Base-by-base conservation (phyloP, 2,797 vertebrate genomes). In the Chiroxiphia lanceolata region DNA sequence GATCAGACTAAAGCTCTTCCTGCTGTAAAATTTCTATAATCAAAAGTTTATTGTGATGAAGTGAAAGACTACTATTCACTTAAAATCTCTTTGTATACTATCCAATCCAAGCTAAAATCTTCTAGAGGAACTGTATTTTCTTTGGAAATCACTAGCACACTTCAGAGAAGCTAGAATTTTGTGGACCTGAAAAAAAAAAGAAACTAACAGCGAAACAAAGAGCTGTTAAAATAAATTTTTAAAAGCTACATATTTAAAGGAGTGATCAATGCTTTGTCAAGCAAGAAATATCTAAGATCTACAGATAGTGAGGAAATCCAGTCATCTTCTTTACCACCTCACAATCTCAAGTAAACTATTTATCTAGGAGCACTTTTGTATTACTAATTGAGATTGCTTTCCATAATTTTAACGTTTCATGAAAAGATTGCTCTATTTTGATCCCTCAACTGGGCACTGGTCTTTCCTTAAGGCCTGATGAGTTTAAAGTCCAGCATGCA, bases 391-490 rank as follows among this genome's bases (percentile, higher is more conserved):
- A 80, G 69, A 77, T 47, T 89, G 65, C 54, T 90, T 92, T 87
- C 89, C 26, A 48, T 92, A 67, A 94, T 90, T 96, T 95, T 65
- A 80, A 59, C 40, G 87, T 88, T 82, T 94, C 94, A 77, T n/a
- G n/a, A 92, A 91, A 60, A 94, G 42, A 89, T 82, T 87, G 57
- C 34, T 92, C 72, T 95, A 44, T 89, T 94, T 95, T 88, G 51
- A 91, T 93, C 54, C 69, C 88, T 48, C 63, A 74, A 38, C 45
- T 95, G 53, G 16, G 74, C 86, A 13, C 34, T 61, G 53, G 68
- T 77, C 42, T 79, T 93, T 84, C 87, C 65, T 93, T 79, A 60
- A 87, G 45, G 57, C 34, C 22, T 92, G 74, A 80, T 85, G 54
- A 75, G 31, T 75, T 87, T 85, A 11, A 76, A 91, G 84, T 83